These are phyloP conservation scores for Apamea crenata DNA, from an alignment of 2,888 invertebrate genomes.

Conservation along the genomic window DNA sequence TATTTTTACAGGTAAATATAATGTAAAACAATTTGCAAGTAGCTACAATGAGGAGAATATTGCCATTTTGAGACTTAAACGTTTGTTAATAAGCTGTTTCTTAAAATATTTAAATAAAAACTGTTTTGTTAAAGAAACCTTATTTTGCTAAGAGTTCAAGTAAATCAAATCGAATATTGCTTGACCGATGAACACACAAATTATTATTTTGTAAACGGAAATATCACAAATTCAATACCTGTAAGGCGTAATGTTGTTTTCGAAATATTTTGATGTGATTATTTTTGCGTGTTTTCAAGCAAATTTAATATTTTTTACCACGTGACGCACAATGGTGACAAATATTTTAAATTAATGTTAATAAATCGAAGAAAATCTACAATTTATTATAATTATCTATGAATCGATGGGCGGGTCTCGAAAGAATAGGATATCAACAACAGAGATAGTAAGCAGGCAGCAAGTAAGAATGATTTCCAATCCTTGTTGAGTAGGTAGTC, in stretches of 20 bases:
- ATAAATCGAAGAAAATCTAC: neutral
- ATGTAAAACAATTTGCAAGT: conserved; percentile 22
- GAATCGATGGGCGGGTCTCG: neutral
- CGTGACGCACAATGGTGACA: conserved; percentile 40
- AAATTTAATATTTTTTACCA: conserved; percentile 37
- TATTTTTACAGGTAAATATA: conserved; percentile 29
- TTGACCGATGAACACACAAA: conserved; percentile 1
- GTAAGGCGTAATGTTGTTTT: conserved; percentile 14
- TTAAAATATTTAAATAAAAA: conserved; percentile 3
- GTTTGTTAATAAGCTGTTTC: conserved; percentile 1
- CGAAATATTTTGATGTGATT: neutral
- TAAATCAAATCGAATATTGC: conserved; percentile 10
- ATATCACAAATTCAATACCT: conserved; percentile 32
- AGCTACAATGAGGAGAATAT: neutral
- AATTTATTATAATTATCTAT: neutral
- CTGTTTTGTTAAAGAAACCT: neutral
- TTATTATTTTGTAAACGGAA: conserved; percentile 1
- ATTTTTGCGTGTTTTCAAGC: conserved; percentile 15
- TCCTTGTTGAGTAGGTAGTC: neutral
- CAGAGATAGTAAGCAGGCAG: neutral
- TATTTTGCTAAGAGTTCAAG: conserved; percentile 10
- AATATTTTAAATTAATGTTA: conserved; percentile 2
- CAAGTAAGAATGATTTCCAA: neutral
- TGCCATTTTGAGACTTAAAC: conserved; percentile 10
- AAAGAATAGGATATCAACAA: neutral